Base-by-base conservation (phyloP, 2,888 invertebrate genomes). In the Strigamia transsilvanica region DNA sequence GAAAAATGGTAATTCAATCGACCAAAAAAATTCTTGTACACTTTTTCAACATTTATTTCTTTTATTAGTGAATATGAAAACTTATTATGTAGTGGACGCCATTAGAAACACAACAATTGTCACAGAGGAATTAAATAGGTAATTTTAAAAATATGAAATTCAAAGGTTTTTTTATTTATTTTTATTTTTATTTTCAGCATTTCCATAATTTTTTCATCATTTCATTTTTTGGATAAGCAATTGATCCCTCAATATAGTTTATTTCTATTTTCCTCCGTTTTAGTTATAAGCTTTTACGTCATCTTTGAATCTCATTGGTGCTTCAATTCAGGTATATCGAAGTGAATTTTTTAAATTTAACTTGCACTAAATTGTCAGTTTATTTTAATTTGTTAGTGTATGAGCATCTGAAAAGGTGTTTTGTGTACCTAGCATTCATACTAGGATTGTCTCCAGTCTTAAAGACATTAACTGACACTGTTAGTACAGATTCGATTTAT, bases 401-500 rank as follows among this genome's bases (percentile, higher is more conserved):
- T 15, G 87, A 92, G 85, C 93, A 96, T 87, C 87, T 94, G 0
- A 92, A 94, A 87, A 96, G 94, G 0, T 91, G 94, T 0, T 86
- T 94, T 46, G 93, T 95, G 10, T 97, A 97, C 86, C 87, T 96
- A 1, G 91, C 94, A 0, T 93, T 97, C 87, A 96, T 97, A 0
- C 96, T 94, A 86, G 91, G 96, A 82, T 90, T 98, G 83, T 96
- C 98, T 0, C 99, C 98, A 0, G 91, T 98, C 21, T 88, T 98
- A 42, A 95, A 98, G 87, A 98, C 97, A 0, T 90, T 99, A 80
- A 99, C 99, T 0, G 96, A 97, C 87, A 97, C 98, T 0, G 95
- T 99, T 2, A 97, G 97, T 86, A 98, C 98, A 0, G 98, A 99
- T 87, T 98, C 99, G 0, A 98, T 99, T 86, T 98, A 97, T 86